phyloP scores from a whole-genome alignment of 2,113 vertebrate species.

The Pristiophorus japonicus region DNA sequence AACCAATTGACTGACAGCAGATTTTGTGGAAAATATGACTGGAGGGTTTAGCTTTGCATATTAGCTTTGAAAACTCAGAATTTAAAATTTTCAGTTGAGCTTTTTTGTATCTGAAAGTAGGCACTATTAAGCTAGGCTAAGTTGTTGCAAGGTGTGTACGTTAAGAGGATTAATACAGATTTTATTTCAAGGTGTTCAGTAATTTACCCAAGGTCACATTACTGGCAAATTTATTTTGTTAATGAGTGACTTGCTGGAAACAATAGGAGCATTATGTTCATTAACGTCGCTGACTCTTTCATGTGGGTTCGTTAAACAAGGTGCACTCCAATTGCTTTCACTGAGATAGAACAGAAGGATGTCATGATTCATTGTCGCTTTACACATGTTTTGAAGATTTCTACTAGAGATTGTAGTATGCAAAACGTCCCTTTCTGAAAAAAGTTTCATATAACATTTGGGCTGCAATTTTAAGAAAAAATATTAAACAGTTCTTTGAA shows the following conservation, averaged over 20 bases:
- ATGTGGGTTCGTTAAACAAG: neutral
- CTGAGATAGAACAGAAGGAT: neutral
- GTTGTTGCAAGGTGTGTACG: neutral
- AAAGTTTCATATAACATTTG: neutral
- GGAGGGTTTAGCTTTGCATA: neutral
- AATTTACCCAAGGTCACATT: neutral
- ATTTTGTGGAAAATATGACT: neutral
- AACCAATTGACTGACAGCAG: neutral
- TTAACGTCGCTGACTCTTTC: neutral
- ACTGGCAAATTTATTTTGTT: neutral
- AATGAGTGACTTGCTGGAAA: neutral
- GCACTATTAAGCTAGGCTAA: neutral
- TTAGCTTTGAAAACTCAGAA: neutral
- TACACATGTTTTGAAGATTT: neutral
- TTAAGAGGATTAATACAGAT: neutral
- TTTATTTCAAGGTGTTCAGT: neutral
- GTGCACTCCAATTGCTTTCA: neutral
- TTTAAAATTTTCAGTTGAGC: neutral
- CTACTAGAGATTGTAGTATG: neutral
- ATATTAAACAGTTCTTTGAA: neutral
- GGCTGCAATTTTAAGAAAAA: neutral
- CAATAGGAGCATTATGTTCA: neutral
- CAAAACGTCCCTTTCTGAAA: neutral
- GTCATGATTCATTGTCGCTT: neutral
- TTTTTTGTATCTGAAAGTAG: neutral